These are phyloP conservation scores for Chrysolina haemoptera DNA, from an alignment of 2,888 invertebrate genomes.

Conservation along the genomic window DNA sequence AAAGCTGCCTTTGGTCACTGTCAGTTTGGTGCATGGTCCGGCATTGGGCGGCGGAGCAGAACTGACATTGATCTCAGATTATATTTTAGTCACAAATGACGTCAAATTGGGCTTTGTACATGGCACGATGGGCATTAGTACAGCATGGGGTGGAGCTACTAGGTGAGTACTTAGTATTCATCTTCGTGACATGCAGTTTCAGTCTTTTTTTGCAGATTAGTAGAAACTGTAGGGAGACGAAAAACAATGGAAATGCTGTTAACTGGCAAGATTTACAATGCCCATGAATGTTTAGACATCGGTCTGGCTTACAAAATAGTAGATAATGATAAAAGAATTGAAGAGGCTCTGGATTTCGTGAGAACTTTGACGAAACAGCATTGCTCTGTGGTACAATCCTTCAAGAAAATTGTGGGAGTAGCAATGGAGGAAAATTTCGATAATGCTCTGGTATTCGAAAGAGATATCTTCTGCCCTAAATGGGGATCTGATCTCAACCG, in stretches of 20 bases:
- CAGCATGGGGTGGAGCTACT: slow-evolving; percentile 65
- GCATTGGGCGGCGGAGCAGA: slow-evolving; percentile 64
- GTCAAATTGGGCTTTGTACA: slow-evolving; percentile 63
- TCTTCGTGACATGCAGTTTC: background rate
- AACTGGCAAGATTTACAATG: slow-evolving; percentile 58
- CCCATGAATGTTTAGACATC: slow-evolving; percentile 59
- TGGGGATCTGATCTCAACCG: slow-evolving; percentile 62
- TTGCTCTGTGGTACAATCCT: slow-evolving; percentile 54
- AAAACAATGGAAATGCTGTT: slow-evolving; percentile 62
- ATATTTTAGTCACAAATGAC: slow-evolving; percentile 59
- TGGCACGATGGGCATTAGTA: slow-evolving; percentile 63
- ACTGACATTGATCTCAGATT: slow-evolving; percentile 61
- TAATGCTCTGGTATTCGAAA: slow-evolving; percentile 55
- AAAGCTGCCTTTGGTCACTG: slow-evolving; percentile 59
- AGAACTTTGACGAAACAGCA: slow-evolving; percentile 55
- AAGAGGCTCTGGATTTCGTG: slow-evolving; percentile 58
- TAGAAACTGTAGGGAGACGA: slow-evolving; percentile 57
- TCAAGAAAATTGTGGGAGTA: slow-evolving; percentile 54
- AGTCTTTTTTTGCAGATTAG: slow-evolving; percentile 55
- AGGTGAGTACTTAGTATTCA: slow-evolving; percentile 51
- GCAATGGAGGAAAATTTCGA: slow-evolving; percentile 43
- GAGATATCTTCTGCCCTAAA: slow-evolving; percentile 55
- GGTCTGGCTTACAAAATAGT: slow-evolving; percentile 60
- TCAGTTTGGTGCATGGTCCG: slow-evolving; percentile 60
- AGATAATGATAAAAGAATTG: slow-evolving; percentile 48